Evolutionary conservation across 2,113 vertebrate genomes (phyloP), one percentile per base, ranked within the genome.

Genomic region (Ceratotherium simum): DNA sequence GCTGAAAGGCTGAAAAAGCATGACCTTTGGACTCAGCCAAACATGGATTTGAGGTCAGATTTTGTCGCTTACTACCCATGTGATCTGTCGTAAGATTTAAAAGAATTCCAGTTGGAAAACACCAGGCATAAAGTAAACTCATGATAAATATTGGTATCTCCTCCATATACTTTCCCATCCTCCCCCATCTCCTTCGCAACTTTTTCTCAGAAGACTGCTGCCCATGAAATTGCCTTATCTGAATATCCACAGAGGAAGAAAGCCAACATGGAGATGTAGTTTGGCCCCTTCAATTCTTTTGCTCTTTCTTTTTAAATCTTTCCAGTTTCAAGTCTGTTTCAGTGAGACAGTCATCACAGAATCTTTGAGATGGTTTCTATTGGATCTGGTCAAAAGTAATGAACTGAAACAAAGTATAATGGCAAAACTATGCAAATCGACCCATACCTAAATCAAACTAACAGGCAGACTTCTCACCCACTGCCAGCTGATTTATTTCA

Each of bases 341-440:
- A 97, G 86, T 81, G 14, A 46, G 73, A 60, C 56, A 88, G 73
- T 89, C 97, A 97, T 98, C 95, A 60, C 79, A 54, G 76, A 93
- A 80, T 96, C 87, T 78, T 97, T 97, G 79, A 29, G 96, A 96
- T 88, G 96, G 97, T 93, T 96, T 69, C 92, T 86, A 6, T 84
- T 97, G 70, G 98, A 94, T 91, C 82, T 97, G 80, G 64, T 72
- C 95, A 98, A 95, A 97, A 18, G 82, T 95, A 98, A 99, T 97
- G 98, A 97, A 78, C 96, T 97, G 97, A 98, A 99, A 98, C 96
- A 98, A 97, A 98, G 88, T 90, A 97, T 98, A 94, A 98, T 97
- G 87, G 97, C 91, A 98, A 98, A 98, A 97, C 93, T 98, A 98
- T 98, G 98, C 97, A 98, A 98, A 99, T 98, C 17, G 60, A 51